phyloP scores from a whole-genome alignment of 2,113 vertebrate genomes.

The Leiothrix lutea region DNA sequence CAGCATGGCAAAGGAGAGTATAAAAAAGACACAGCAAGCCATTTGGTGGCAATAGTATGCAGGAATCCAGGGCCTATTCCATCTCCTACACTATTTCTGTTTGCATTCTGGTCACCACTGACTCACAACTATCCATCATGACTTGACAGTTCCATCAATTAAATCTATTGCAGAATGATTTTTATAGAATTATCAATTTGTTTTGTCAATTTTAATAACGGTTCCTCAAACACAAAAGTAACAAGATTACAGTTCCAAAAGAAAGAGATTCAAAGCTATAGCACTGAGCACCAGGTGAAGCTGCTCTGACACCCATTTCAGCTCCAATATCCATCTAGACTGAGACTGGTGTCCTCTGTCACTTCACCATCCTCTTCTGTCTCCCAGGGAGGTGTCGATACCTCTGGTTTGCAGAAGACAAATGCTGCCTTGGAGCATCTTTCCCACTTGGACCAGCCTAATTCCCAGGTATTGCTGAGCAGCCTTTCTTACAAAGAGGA shows the following conservation, averaged over 20 bases:
- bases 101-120: not conserved
- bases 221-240: not conserved
- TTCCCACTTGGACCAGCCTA: not conserved
- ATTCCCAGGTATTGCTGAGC: not conserved
- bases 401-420: not conserved
- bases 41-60: not conserved
- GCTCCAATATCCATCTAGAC: not conserved
- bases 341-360: not conserved
- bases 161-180: not conserved
- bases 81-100: not conserved
- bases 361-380: not conserved
- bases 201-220: not conserved
- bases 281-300: not conserved
- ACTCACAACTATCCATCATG: not conserved
- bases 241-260: not conserved
- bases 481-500: not conserved
- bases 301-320: not conserved
- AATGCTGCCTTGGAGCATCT: not conserved
- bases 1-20: not conserved
- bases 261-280: not conserved
- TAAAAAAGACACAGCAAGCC: not conserved
- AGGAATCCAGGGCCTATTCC: not conserved
- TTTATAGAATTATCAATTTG: not conserved
- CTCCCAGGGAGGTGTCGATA: not conserved
- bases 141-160: not conserved